These are phyloP conservation scores for Larimichthys crocea DNA, from an alignment of 2,113 vertebrate genomes.

Conservation along the genomic window DNA sequence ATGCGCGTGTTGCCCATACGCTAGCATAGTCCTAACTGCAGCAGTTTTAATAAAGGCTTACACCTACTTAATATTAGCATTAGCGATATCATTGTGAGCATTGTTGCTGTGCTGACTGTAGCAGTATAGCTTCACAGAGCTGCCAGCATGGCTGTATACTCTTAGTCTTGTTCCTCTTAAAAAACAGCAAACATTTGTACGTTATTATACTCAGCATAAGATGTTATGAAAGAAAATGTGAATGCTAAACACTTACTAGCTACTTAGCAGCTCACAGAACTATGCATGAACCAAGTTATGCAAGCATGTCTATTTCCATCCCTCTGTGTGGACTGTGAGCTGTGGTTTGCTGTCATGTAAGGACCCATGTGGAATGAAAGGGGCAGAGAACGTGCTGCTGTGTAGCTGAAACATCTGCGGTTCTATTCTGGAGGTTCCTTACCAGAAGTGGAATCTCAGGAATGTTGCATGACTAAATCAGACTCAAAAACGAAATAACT, in stretches of 20 bases:
- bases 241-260: conserved; percentile 3
- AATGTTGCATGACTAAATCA: conserved; percentile 65
- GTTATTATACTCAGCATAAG: not conserved
- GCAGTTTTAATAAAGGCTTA: too few species aligned
- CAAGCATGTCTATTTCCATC: conserved; percentile 49
- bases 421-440: conserved; percentile 62
- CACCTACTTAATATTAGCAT: not conserved
- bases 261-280: conserved; percentile 13
- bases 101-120: not conserved
- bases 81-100: not conserved
- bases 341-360: conserved; percentile 61
- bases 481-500: conserved; percentile 11
- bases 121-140: not conserved
- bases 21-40: too few species aligned
- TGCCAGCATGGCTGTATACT: not conserved
- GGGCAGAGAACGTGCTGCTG: conserved; percentile 51
- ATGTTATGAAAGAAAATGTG: not conserved
- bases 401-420: conserved; percentile 60
- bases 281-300: conserved; percentile 24
- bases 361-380: conserved; percentile 56
- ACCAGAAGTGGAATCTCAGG: conserved; percentile 68
- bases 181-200: not conserved
- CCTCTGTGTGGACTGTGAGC: conserved; percentile 36
- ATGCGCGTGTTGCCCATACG: too few species aligned
- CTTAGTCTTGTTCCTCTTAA: not conserved